Evolutionary conservation across 2,797 vertebrate species (phyloP).

Genomic region (Chelonia mydas): DNA sequence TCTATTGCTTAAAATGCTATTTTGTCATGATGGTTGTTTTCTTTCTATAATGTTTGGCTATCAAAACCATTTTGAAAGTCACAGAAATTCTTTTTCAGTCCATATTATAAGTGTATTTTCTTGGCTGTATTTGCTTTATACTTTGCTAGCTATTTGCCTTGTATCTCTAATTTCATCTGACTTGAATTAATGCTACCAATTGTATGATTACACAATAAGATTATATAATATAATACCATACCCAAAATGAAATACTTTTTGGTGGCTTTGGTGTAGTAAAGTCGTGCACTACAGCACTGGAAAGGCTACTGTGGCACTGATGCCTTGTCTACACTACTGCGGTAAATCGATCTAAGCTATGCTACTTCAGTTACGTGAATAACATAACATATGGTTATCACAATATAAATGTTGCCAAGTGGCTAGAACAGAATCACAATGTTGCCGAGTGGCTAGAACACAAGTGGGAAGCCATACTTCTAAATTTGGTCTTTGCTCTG

Average conservation of each 20-base stretch:
- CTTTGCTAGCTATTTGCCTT: constrained; percentile 22
- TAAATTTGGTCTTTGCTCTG: neutral
- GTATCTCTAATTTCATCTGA: neutral
- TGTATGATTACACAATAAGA: neutral
- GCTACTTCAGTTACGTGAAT: too few relatives aligned
- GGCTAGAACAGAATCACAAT: neutral
- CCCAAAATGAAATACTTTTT: neutral
- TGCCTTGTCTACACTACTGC: too few relatives aligned
- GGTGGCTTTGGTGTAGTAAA: neutral
- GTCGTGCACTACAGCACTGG: neutral
- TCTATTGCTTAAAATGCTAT: neutral
- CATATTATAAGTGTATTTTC: neutral
- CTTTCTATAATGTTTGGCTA: neutral
- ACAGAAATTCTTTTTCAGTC: neutral
- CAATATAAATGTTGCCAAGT: neutral
- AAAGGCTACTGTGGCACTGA: neutral
- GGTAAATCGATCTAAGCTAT: too few relatives aligned
- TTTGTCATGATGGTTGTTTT: neutral
- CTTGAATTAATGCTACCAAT: neutral
- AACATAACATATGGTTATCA: neutral
- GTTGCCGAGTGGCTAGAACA: neutral
- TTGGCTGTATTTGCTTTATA: neutral
- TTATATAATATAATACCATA: neutral
- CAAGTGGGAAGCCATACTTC: neutral
- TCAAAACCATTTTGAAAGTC: neutral